Percentiles rank a stretch among this genome's conserved stretches.
Evolutionary conservation across 1,140 invertebrate species (phyloP).

Genomic region (Gonioctena quinquepunctata): DNA sequence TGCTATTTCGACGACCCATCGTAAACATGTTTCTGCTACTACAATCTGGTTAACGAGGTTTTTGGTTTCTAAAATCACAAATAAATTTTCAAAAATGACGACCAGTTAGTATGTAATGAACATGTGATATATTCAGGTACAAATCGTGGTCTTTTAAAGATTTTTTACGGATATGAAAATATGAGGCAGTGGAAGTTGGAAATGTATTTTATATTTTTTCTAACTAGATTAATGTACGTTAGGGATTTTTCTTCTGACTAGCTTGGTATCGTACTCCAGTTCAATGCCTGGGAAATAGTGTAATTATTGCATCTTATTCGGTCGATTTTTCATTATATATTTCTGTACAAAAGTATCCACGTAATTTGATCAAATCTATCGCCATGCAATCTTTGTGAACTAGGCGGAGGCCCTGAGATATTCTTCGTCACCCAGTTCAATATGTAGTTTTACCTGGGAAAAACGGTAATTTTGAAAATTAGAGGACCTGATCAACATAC

Average conservation of each 20-base stretch:
- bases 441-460: no score
- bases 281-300: no score
- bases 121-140: constrained; percentile 23
- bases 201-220: constrained; percentile 18
- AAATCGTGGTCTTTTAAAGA: constrained; percentile 22
- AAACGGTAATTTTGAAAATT: no score
- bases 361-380: no score
- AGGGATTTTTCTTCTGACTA: background rate
- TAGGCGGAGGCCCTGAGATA: no score
- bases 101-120: constrained; percentile 19
- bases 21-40: constrained; percentile 12
- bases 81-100: constrained; percentile 4
- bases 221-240: background rate
- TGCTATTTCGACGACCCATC: background rate
- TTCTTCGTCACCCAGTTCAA: no score
- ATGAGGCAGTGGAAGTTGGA: constrained; percentile 24
- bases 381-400: no score
- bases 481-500: no score
- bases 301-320: no score
- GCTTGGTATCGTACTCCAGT: no score
- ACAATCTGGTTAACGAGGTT: background rate
- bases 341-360: no score
- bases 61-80: background rate
- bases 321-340: no score
- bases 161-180: constrained; percentile 12